Conservation (phyloP, 2,888 invertebrate genomes). For the Prosapia bicincta region DNA sequence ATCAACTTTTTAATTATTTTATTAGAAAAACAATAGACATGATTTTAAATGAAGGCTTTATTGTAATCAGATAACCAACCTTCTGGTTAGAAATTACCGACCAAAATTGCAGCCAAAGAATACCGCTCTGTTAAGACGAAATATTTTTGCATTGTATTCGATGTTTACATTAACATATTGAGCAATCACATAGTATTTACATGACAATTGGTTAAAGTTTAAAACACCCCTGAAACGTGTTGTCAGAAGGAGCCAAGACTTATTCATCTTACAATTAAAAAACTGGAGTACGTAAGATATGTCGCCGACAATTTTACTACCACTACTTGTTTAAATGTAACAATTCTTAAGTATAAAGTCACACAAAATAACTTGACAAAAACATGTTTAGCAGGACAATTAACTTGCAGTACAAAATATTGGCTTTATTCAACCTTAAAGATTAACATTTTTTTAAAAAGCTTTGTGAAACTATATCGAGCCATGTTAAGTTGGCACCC, state of each 20-base stretch:
- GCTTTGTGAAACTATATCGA: slow-evolving; percentile 17
- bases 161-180: neutral
- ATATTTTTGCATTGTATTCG: too few species aligned
- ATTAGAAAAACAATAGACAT: too few species aligned
- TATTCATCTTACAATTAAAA: neutral
- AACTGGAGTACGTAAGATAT: slow-evolving; percentile 16
- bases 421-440: slow-evolving; percentile 25
- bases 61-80: too few species aligned
- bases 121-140: too few species aligned
- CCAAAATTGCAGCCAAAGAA: too few species aligned
- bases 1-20: too few species aligned
- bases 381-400: slow-evolving; percentile 27
- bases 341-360: slow-evolving; percentile 32
- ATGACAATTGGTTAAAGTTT: too few species aligned
- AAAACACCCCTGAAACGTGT: neutral
- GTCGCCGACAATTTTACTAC: slow-evolving; percentile 23
- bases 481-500: slow-evolving; percentile 7
- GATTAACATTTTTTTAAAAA: slow-evolving; percentile 27
- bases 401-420: slow-evolving; percentile 32
- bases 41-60: too few species aligned
- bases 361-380: slow-evolving; percentile 36
- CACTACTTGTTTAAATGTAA: slow-evolving; percentile 25
- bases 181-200: neutral
- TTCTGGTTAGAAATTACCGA: too few species aligned
- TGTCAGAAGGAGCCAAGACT: neutral